Evolutionary conservation across 2,888 invertebrate species (phyloP), one percentile per base, ranked within the genome.

Genomic region (Theretra japonica): DNA sequence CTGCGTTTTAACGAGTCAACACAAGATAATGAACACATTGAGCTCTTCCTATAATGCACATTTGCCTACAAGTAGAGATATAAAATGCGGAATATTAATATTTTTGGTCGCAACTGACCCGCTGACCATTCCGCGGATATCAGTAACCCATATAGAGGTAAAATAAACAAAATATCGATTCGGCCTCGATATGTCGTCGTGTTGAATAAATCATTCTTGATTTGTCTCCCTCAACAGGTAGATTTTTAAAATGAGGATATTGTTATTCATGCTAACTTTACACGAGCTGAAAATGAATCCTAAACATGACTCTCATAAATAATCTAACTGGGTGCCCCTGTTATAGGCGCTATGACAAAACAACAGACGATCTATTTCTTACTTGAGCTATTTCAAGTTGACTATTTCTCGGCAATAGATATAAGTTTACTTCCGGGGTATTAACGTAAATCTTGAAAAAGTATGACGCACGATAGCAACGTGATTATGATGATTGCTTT

Each of bases 271-370:
- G 89, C 80, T 86, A 87, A 87, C 86, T 91, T 88, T 91, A 93
- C 93, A 92, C 92, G 92, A 88, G 91, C 88, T 82, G 88, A 90
- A 92, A 91, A 89, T 88, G 91, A 92, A 93, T 93, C 86, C 85
- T 91, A 89, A 93, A 86, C 87, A 86, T 80, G 86, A 80, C 75
- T 82, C 89, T 90, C 90, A 93, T 93, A 91, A 91, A 93, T 92
- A 93, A 90, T 85, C 83, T 82, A 86, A 78, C 78, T 76, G 82
- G 80, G 83, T 77, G 79, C 77, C 80, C 78, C 81, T 82, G 77
- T 80, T 83, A 80, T 84, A 81, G 82, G 76, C 79, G 79, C 77
- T 79, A 74, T 80, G 79, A 76, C 76, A 83, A 82, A 87, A 85
- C 83, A 85, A 86, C 82, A 82, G 79, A 78, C 77, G 58, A 69